A percentile compares a stretch with the other conserved stretches of the same genome.
Evolutionary conservation across 2,888 invertebrate species (phyloP).

Genomic region (Prosopocoilus inquinatus): DNA sequence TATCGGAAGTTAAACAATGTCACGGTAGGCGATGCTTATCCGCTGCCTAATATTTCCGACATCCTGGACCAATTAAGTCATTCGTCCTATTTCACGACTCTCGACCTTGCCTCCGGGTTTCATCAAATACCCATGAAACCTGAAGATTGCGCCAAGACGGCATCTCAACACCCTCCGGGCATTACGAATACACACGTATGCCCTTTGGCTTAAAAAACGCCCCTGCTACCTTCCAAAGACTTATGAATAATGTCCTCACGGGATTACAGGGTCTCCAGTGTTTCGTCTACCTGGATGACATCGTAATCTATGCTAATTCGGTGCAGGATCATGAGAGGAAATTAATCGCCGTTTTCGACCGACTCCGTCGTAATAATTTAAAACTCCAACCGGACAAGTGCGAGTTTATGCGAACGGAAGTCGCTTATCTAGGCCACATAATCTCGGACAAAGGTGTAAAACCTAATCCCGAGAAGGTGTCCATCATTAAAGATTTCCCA

Average conservation of each 20-base stretch:
- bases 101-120: slow-evolving; percentile 28
- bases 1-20: slow-evolving; percentile 21
- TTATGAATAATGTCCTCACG: too few species aligned
- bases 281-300: slow-evolving; percentile 22
- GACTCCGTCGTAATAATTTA: slow-evolving; percentile 28
- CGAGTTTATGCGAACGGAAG: slow-evolving; percentile 28
- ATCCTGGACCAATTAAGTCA: slow-evolving; percentile 26
- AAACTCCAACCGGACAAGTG: slow-evolving; percentile 33
- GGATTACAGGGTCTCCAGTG: too few species aligned
- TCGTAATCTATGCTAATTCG: not conserved
- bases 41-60: slow-evolving; percentile 26
- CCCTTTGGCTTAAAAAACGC: too few species aligned
- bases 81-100: slow-evolving; percentile 25
- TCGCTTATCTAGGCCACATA: slow-evolving; percentile 33
- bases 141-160: not conserved
- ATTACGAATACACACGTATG: too few species aligned
- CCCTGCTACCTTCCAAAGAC: too few species aligned
- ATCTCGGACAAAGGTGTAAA: slow-evolving; percentile 32
- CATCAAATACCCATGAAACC: slow-evolving; percentile 22
- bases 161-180: too few species aligned
- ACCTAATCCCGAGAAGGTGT: slow-evolving; percentile 28
- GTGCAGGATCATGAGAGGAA: slow-evolving; percentile 25
- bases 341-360: slow-evolving; percentile 31
- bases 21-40: slow-evolving; percentile 24
- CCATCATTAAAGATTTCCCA: slow-evolving; percentile 26